These are phyloP conservation scores for Athalia circularis DNA, from an alignment of 2,888 invertebrate species.

Conservation along the genomic window DNA sequence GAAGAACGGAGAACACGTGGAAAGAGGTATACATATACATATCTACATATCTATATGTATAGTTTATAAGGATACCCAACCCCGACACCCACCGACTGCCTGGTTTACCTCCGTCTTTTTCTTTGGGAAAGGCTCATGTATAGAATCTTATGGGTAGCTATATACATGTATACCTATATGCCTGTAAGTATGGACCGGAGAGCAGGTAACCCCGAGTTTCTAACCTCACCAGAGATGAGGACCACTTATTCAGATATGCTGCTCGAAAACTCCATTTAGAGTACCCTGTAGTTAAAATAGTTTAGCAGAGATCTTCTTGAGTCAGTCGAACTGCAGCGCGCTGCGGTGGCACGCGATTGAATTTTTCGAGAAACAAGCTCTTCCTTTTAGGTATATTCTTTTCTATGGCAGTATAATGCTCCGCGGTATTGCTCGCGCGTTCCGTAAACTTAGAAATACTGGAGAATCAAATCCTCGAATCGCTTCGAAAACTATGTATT, in stretches of 20 bases:
- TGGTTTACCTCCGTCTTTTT: not conserved
- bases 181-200: constrained; percentile 11
- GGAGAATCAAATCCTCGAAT: too few species aligned
- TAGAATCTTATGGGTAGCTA: too few species aligned
- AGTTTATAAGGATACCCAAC: not conserved
- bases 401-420: too few species aligned
- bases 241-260: constrained; percentile 40
- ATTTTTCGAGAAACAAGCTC: not conserved
- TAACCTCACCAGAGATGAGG: constrained; percentile 11
- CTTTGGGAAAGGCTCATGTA: not conserved
- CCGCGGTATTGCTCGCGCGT: too few species aligned
- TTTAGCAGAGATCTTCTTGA: constrained; percentile 10
- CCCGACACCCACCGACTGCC: not conserved
- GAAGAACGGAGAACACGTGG: constrained; percentile 27
- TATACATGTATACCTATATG: too few species aligned
- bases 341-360: constrained; percentile 34
- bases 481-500: not conserved
- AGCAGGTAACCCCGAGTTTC: constrained; percentile 6
- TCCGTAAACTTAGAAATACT: too few species aligned
- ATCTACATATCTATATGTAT: too few species aligned
- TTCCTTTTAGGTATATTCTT: not conserved
- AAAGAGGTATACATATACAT: not conserved
- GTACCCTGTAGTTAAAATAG: constrained; percentile 38
- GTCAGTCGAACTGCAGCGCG: constrained; percentile 3
- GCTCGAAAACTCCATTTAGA: constrained; percentile 36